These are phyloP conservation scores for Tetraodon nigroviridis DNA, from an alignment of 2,113 vertebrate genomes.

Conservation along the genomic window DNA sequence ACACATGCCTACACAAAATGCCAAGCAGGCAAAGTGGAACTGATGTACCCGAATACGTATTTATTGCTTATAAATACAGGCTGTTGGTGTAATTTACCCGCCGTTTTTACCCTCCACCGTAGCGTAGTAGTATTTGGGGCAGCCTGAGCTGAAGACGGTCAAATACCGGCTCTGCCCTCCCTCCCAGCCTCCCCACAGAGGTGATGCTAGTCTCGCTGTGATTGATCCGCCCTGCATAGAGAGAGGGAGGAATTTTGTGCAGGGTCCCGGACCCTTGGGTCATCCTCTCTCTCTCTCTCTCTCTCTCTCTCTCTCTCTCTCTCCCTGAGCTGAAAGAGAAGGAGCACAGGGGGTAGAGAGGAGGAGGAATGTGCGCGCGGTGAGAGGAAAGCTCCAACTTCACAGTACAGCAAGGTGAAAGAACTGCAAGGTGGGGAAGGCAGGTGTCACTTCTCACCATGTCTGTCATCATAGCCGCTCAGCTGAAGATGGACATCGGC, in stretches of 20 bases:
- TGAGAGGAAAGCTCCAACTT: constrained; percentile 45
- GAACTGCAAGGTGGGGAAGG: constrained; percentile 28
- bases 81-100: constrained; percentile 25
- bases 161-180: constrained; percentile 1
- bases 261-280: constrained; percentile 53
- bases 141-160: constrained; percentile 13
- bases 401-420: constrained; percentile 51
- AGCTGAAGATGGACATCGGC: constrained; percentile 71
- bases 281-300: constrained; percentile 27
- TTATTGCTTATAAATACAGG: constrained; percentile 20
- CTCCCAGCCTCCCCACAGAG: constrained; percentile 14
- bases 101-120: constrained; percentile 23
- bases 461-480: constrained; percentile 73
- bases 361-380: neutral
- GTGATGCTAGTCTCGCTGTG: constrained; percentile 42
- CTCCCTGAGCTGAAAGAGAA: constrained; percentile 28
- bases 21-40: constrained; percentile 30
- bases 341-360: constrained; percentile 11
- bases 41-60: constrained; percentile 17
- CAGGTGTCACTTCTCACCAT: constrained; percentile 48
- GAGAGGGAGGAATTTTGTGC: constrained; percentile 48
- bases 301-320: constrained; percentile 18
- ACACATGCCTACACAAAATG: constrained; percentile 14
- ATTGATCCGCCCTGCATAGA: constrained; percentile 57
- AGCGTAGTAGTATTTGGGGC: constrained; percentile 31